Conservation (phyloP, 1,140 invertebrate species). For the Neuroterus valhalla region DNA sequence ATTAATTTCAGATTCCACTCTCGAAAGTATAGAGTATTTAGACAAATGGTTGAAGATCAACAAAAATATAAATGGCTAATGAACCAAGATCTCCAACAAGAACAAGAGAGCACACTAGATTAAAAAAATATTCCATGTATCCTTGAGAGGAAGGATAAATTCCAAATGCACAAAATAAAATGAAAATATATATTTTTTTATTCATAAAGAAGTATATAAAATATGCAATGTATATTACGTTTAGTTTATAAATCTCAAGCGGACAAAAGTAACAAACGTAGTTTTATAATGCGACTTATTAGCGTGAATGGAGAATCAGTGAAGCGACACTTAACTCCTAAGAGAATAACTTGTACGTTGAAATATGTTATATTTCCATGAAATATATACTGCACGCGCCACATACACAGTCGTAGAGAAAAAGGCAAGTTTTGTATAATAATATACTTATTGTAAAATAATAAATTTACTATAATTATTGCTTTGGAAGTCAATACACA, state of each 20-base stretch:
- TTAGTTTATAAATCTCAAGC: constrained; percentile 26
- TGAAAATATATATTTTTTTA: constrained; percentile 37
- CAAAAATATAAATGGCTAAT: constrained; percentile 78
- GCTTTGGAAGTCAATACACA: no score
- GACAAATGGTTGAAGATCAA: constrained; percentile 89
- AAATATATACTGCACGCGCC: no score
- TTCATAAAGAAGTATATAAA: constrained; percentile 33
- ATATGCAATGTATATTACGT: constrained; percentile 26
- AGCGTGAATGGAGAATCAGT: neutral
- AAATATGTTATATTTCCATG: no score
- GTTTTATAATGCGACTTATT: neutral
- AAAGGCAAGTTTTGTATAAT: no score
- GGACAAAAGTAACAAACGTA: constrained; percentile 3
- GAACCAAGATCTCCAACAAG: constrained; percentile 42
- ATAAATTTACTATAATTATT: no score
- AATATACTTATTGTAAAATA: no score
- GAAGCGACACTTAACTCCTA: neutral
- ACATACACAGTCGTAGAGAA: no score
- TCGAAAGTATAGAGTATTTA: constrained; percentile 88
- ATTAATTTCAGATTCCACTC: constrained; percentile 80
- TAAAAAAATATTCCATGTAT: constrained; percentile 20
- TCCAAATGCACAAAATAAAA: neutral
- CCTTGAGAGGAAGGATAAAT: no score
- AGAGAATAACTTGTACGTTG: neutral
- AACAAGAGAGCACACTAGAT: constrained; percentile 31